Conservation (phyloP, 2,888 invertebrate species). For the Gerris lacustris region DNA sequence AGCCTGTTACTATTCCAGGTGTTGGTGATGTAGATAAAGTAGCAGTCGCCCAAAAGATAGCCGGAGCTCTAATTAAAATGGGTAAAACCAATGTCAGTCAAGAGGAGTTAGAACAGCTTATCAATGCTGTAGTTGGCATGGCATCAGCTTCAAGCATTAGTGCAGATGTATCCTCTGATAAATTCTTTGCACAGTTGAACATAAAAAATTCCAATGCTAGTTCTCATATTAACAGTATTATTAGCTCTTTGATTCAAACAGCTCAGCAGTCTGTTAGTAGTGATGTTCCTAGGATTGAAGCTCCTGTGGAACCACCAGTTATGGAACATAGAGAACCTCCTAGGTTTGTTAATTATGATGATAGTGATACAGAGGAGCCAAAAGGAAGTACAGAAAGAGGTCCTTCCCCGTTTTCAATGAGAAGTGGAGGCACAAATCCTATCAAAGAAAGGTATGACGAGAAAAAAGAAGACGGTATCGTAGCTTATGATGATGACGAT, state of each 20-base stretch:
- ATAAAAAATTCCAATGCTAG: slow-evolving; percentile 25
- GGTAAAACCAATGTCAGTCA: slow-evolving; percentile 70
- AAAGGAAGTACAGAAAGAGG: slow-evolving; percentile 29
- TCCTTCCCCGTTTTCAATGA: slow-evolving; percentile 42
- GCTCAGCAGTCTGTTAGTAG: not conserved
- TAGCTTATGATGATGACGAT: slow-evolving; percentile 46
- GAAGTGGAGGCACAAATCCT: slow-evolving; percentile 32
- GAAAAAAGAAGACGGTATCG: slow-evolving; percentile 17
- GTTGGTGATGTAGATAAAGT: slow-evolving; percentile 64
- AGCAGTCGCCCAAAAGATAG: slow-evolving; percentile 68
- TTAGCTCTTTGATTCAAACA: slow-evolving; percentile 18
- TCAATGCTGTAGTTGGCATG: slow-evolving; percentile 65
- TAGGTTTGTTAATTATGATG: not conserved
- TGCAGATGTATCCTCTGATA: slow-evolving; percentile 26
- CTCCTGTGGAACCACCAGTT: not conserved
- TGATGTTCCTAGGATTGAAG: not conserved
- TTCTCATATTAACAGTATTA: slow-evolving; percentile 22
- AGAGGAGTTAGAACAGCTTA: slow-evolving; percentile 62
- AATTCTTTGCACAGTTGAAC: slow-evolving; percentile 21
- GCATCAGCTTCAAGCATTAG: slow-evolving; percentile 41
- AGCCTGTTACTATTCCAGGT: slow-evolving; percentile 49
- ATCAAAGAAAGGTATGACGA: slow-evolving; percentile 14
- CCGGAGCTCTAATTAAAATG: slow-evolving; percentile 62
- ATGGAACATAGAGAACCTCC: not conserved
- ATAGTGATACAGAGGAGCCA: not conserved